These are phyloP conservation scores for Catharus bicknelli DNA, from an alignment of 2,113 vertebrate species.

Conservation along the genomic window DNA sequence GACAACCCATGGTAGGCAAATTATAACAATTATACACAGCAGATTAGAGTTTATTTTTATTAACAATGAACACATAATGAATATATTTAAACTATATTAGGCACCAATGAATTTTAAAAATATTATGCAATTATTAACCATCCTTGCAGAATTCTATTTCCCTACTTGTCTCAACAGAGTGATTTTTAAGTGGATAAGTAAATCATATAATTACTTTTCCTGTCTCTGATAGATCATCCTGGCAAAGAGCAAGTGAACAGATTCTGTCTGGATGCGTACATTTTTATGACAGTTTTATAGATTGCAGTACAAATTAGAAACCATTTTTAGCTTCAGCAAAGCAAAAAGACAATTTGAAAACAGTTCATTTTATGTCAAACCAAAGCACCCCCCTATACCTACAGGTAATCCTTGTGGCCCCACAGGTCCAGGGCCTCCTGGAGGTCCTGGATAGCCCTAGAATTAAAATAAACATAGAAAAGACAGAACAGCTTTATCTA, in stretches of 20 bases:
- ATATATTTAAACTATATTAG: background rate
- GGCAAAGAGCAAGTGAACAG: background rate
- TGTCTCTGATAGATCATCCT: background rate
- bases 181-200: background rate
- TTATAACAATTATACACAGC: background rate
- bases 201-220: background rate
- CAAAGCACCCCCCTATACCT: slow-evolving; percentile 69
- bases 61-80: background rate
- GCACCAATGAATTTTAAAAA: background rate
- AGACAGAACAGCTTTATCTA: background rate
- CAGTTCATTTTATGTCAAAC: background rate
- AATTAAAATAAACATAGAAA: slow-evolving; percentile 49
- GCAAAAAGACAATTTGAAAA: background rate
- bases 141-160: background rate
- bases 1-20: background rate
- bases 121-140: background rate
- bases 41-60: background rate
- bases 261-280: background rate
- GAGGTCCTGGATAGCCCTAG: slow-evolving; percentile 90
- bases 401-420: slow-evolving; percentile 87
- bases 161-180: background rate
- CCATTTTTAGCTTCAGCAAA: background rate
- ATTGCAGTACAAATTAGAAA: background rate
- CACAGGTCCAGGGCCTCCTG: slow-evolving; percentile 85
- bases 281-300: background rate